Base-by-base conservation (phyloP, 1,140 invertebrate genomes). In the Palaemon carinicauda region DNA sequence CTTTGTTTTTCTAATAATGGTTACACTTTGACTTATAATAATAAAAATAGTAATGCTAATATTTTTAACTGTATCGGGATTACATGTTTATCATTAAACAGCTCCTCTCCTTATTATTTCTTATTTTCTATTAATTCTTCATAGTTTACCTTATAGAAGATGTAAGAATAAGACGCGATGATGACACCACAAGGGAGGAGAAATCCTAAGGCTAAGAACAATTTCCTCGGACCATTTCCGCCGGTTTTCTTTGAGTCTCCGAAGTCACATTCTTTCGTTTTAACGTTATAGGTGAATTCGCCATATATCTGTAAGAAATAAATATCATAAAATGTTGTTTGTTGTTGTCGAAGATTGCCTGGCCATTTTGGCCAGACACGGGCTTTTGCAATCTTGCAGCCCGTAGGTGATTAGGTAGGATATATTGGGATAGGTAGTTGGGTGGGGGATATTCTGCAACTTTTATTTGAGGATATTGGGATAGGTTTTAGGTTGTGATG, bases 241-340 rank as follows among this genome's bases (percentile, higher is more conserved):
- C 71, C 86, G 0, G 53, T 21, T 3, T 51, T 1, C 0, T 82
- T 65, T 5, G 75, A 33, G 9, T 81, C 88, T 14, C 29, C 60
- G 60, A 89, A 89, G 79, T 89, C 88, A 75, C 88, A 89, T 79
- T 89, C 88, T 7, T 89, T 27, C 0, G 88, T 89, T 1, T 85
- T 41, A 0, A 31, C 5, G 53, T 89, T 89, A 71, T 89, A 89
- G 19, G 33, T 51, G 41, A 89, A 87, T 21, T 69, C 27, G 4
- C 88, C 88, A 29, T 87, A 89, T 19, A 89, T 80, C 88, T 88
- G 53, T 21, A 4, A 53, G 27, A 52, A 29, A n/a, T 24, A 24
- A 33, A 65, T 12, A n/a, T n/a, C n/a, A n/a, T n/a, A n/a, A n/a
- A n/a, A n/a, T n/a, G n/a, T n/a, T n/a, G n/a, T n/a, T n/a, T n/a